Evolutionary conservation across 2,113 vertebrate genomes (phyloP), one percentile per base, ranked within the genome.

Genomic region (Psilopsiagon aymara): DNA sequence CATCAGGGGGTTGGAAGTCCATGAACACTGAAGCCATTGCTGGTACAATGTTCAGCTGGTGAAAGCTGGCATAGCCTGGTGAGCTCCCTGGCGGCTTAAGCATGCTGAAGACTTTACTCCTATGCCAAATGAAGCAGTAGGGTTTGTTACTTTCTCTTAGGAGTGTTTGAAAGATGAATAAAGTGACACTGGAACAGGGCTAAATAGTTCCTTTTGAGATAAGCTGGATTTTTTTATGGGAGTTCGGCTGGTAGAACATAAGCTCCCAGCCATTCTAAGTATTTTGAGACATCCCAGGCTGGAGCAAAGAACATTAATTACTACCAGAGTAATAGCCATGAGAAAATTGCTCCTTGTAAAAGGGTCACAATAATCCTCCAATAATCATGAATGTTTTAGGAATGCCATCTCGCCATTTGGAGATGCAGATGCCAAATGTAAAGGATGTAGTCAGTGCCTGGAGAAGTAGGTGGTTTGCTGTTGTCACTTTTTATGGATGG

Each of bases 381-480:
- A 43, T 20, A n/a, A 28, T 20, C 2, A 1, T 60, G 76, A 25
- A 24, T 4, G 4, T 70, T 92, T 90, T 71, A 47, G 47, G 81
- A 84, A 18, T 17, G 9, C 25, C 29, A 1, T 23, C 44, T 57
- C 5, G 6, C 49, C 29, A 4, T 92, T 84, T 43, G 0, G 29
- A 60, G 77, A 62, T 5, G 2, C 27, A n/a, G 69, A 63, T 29
- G 80, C 41, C 80, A 82, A 77, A 46, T 7, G 49, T 4, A 27
- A 43, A 83, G 60, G 74, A 70, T 8, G 33, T 1, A 8, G 53
- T 2, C 2, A 78, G 47, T 0, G 4, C 39, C 46, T 53, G 3
- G 18, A 91, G 92, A 95, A 94, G 86, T 93, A 92, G 94, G 94
- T 96, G 92, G 77, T 91, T 67, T 53, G 47, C 46, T 33, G 2